These are phyloP conservation scores for Brotula barbata DNA, from an alignment of 2,797 vertebrate species.

Conservation along the genomic window DNA sequence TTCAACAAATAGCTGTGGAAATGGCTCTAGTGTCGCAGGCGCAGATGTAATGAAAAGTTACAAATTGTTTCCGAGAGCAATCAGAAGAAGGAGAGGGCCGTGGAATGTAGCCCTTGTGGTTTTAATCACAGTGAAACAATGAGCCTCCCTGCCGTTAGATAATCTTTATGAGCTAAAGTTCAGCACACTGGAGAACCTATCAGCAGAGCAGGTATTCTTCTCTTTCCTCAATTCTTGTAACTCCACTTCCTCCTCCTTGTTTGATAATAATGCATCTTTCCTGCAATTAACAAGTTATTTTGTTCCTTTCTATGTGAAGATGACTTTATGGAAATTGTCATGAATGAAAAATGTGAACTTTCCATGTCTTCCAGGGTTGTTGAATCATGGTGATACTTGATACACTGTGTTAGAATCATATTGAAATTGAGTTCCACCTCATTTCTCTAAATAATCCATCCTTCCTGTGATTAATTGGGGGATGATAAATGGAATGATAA, in stretches of 20 bases:
- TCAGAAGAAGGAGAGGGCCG: slow-evolving; percentile 58
- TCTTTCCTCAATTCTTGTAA: slow-evolving; percentile 20
- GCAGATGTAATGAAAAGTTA: slow-evolving; percentile 67
- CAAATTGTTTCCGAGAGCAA: slow-evolving; percentile 68
- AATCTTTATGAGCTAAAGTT: slow-evolving; percentile 46
- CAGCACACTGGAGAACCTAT: slow-evolving; percentile 25
- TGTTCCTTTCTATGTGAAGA: slow-evolving; percentile 35
- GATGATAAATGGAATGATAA: slow-evolving; percentile 32
- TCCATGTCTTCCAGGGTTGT: slow-evolving; percentile 17
- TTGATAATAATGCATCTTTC: slow-evolving; percentile 33
- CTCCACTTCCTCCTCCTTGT: slow-evolving; percentile 33
- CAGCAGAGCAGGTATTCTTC: slow-evolving; percentile 30
- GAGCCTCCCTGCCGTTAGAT: slow-evolving; percentile 49
- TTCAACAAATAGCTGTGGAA: slow-evolving; percentile 47
- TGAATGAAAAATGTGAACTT: slow-evolving; percentile 37
- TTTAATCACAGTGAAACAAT: slow-evolving; percentile 68
- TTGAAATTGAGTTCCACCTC: slow-evolving; percentile 30
- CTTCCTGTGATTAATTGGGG: slow-evolving; percentile 49
- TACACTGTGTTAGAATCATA: slow-evolving; percentile 24
- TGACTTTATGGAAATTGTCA: slow-evolving; percentile 24
- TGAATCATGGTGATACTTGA: slow-evolving; percentile 32
- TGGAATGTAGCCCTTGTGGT: slow-evolving; percentile 59
- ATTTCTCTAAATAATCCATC: slow-evolving; percentile 40
- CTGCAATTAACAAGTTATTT: slow-evolving; percentile 49
- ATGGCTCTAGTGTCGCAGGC: slow-evolving; percentile 52